Base-by-base conservation (phyloP, 2,113 vertebrate species). In the Jacana jacana region DNA sequence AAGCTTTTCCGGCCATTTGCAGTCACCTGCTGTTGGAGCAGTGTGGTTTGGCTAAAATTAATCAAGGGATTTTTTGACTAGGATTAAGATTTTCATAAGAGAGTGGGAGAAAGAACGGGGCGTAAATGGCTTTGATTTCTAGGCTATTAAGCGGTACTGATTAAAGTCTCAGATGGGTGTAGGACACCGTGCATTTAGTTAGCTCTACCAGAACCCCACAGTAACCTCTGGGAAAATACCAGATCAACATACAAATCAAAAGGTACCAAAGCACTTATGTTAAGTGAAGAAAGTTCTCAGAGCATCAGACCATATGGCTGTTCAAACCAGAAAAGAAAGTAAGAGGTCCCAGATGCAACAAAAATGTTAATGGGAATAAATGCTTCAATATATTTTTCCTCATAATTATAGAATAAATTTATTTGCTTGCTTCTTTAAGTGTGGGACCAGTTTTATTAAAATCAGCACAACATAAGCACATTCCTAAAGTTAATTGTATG, bases 361-460 rank as follows among this genome's bases (percentile, higher is more conserved):
- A 69, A 95, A 92, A 52, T 75, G 17, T 77, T 93, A 91, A 82
- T 64, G 72, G 76, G 57, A 93, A 86, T 81, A 94, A 93, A 92
- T 64, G 24, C 37, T 95, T 94, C 81, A 71, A 42, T 84, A 82
- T 82, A 70, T 90, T 88, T 91, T 81, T 42, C 24, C 15, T 96
- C 31, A 30, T 85, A 49, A 64, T 78, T 92, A 33, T 44, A 58
- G 77, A 87, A 81, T 69, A 30, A 71, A 61, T 71, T 90, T 83
- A 68, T 86, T 81, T 10, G 46, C 13, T 81, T 10, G 46, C 13
- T 85, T 94, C 77, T 79, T 89, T 80, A 85, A 96, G 76, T 84
- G 89, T 91, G 94, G 94, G 96, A 95, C 88, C 92, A 93, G 68
- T 88, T 95, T 90, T 81, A 80, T 77, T 93, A 75, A 91, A 96